Evolutionary conservation across 2,113 vertebrate species (phyloP).

Genomic region (Rostratula benghalensis): DNA sequence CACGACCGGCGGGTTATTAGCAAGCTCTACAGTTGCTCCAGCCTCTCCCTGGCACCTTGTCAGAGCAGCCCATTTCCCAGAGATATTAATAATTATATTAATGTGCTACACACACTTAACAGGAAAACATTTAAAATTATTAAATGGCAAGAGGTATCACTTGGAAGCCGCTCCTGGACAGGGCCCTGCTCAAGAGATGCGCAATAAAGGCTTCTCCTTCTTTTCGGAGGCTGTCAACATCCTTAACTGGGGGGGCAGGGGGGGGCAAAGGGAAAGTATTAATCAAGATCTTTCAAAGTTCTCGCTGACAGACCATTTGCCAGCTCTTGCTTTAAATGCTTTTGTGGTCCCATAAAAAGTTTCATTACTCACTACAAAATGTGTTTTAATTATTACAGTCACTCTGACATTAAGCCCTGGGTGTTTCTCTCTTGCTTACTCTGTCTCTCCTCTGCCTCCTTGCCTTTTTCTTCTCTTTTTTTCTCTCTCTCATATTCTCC

Average conservation of each 20-base stretch:
- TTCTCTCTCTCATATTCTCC: background rate
- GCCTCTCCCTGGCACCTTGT: constrained; percentile 49
- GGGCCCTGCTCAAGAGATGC: background rate
- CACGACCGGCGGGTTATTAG: background rate
- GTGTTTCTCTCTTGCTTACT: constrained; percentile 45
- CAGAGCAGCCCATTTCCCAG: constrained; percentile 24
- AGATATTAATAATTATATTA: constrained; percentile 41
- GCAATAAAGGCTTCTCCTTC: background rate
- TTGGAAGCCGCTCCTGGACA: constrained; percentile 16
- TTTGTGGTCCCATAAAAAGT: constrained; percentile 68
- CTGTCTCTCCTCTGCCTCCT: background rate
- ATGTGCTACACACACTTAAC: background rate
- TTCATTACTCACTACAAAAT: constrained; percentile 57
- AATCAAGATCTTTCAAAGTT: constrained; percentile 50
- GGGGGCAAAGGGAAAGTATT: constrained; percentile 33
- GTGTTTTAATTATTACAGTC: constrained; percentile 57
- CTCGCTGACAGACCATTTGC: constrained; percentile 50
- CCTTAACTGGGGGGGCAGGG: background rate
- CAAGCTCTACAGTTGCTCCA: constrained; percentile 19
- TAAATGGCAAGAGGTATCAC: constrained; percentile 32
- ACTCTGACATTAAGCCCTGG: constrained; percentile 38
- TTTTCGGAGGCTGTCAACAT: constrained; percentile 17
- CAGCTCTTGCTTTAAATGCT: constrained; percentile 52
- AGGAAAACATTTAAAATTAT: constrained; percentile 35
- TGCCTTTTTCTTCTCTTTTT: background rate